phyloP scores from a whole-genome alignment of 1,140 invertebrate genomes.

The Battus philenor region DNA sequence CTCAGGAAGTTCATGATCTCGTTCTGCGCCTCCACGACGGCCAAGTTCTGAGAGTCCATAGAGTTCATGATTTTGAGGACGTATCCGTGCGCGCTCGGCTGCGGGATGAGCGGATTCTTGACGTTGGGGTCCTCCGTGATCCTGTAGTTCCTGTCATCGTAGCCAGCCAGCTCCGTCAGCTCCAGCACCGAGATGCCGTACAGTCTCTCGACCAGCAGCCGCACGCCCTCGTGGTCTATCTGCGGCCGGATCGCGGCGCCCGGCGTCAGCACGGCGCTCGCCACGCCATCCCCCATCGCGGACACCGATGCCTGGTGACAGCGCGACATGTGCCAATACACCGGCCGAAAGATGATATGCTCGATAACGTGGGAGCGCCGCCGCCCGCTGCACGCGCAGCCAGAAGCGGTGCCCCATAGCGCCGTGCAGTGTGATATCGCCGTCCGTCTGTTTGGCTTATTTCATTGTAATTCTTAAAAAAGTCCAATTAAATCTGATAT shows the following conservation, averaged over 20 bases:
- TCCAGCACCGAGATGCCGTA: conserved; percentile 83
- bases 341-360: too few relatives aligned
- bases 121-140: conserved; percentile 71
- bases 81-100: conserved; percentile 79
- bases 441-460: too few relatives aligned
- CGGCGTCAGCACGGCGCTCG: conserved; percentile 60
- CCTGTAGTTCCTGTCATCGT: conserved; percentile 89
- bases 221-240: conserved; percentile 74
- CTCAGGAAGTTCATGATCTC: conserved; percentile 81
- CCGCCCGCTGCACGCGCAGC: too few relatives aligned
- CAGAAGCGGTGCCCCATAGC: too few relatives aligned
- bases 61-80: conserved; percentile 89
- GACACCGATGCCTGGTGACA: too few relatives aligned
- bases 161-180: conserved; percentile 83
- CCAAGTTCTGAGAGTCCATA: conserved; percentile 82
- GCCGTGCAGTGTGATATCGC: too few relatives aligned
- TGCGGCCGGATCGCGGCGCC: conserved; percentile 80
- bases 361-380: too few relatives aligned
- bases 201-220: conserved; percentile 77
- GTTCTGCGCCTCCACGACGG: conserved; percentile 83
- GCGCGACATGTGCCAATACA: too few relatives aligned
- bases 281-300: conserved; percentile 34
- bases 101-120: conserved; percentile 77
- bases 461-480: too few relatives aligned
- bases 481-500: too few relatives aligned